phyloP scores from a whole-genome alignment of 2,113 vertebrate genomes.

The Brachirus orientalis region DNA sequence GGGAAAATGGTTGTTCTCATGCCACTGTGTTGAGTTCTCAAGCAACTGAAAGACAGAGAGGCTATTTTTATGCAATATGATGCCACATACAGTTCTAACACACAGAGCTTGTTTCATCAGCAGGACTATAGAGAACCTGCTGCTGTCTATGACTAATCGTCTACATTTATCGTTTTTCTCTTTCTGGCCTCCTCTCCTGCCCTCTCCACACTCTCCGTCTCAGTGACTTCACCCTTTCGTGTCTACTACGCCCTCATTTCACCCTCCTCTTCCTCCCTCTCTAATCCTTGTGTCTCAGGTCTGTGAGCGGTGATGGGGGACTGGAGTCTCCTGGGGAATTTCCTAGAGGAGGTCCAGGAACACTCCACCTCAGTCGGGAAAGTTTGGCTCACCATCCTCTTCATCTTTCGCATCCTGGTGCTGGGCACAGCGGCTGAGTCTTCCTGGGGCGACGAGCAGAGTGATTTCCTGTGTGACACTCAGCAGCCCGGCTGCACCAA shows the following conservation, averaged over 20 bases:
- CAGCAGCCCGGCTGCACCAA: constrained; percentile 94
- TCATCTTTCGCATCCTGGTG: constrained; percentile 98
- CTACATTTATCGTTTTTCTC: constrained; percentile 25
- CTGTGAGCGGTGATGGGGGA: constrained; percentile 88
- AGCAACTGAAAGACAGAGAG: constrained; percentile 54
- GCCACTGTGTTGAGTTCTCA: constrained; percentile 37
- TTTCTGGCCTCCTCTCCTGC: not conserved
- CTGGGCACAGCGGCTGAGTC: constrained; percentile 95
- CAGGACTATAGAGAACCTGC: constrained; percentile 16
- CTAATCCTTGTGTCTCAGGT: constrained; percentile 28
- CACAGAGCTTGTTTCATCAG: too few relatives aligned
- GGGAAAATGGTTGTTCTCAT: constrained; percentile 62
- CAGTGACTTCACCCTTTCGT: constrained; percentile 18
- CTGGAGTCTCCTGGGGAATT: constrained; percentile 95
- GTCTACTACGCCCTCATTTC: not conserved
- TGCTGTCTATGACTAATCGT: constrained; percentile 48
- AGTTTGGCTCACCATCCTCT: constrained; percentile 95
- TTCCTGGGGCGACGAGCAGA: constrained; percentile 96
- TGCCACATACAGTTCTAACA: constrained; percentile 17
- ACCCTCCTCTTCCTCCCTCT: not conserved
- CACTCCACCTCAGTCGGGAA: constrained; percentile 97
- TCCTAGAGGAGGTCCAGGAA: constrained; percentile 97
- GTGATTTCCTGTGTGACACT: constrained; percentile 94
- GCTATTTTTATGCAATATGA: constrained; percentile 65
- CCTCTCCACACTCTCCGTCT: constrained; percentile 3